phyloP scores from a whole-genome alignment of 2,888 invertebrate genomes.

The Saturnia japonica region DNA sequence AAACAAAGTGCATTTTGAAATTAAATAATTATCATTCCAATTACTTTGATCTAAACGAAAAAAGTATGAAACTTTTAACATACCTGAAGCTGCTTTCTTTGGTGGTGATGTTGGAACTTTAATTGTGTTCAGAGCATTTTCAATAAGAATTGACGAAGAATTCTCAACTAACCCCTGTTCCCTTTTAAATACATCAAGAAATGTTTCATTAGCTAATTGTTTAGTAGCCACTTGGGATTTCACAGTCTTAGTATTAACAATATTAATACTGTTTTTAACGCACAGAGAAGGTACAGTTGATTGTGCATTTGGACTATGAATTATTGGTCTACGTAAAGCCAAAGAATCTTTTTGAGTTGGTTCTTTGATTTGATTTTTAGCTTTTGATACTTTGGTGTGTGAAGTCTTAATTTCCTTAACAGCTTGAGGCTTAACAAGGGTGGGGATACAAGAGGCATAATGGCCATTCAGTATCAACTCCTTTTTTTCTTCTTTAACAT shows the following conservation, averaged over 20 bases:
- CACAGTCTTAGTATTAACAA: conserved; percentile 53
- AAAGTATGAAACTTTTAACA: conserved; percentile 9
- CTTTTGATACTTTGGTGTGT: conserved; percentile 66
- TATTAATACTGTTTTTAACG: conserved; percentile 69
- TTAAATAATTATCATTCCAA: neutral
- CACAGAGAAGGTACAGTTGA: conserved; percentile 43
- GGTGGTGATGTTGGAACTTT: conserved; percentile 54
- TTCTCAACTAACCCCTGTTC: conserved; percentile 66
- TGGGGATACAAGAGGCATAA: conserved; percentile 42
- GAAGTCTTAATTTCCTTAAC: conserved; percentile 53
- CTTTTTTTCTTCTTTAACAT: conserved; percentile 56
- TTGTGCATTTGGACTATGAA: conserved; percentile 55
- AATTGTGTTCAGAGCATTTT: conserved; percentile 42
- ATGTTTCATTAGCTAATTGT: conserved; percentile 57
- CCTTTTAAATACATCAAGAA: conserved; percentile 76
- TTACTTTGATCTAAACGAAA: neutral
- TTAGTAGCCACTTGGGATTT: conserved; percentile 45
- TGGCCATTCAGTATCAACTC: conserved; percentile 66
- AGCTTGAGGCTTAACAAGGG: conserved; percentile 30
- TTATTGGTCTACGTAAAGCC: conserved; percentile 48
- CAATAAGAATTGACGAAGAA: conserved; percentile 48
- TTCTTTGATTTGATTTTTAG: conserved; percentile 55
- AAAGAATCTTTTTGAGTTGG: conserved; percentile 43
- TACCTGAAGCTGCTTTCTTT: conserved; percentile 62
- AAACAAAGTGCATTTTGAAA: neutral